Conservation (phyloP, 2,797 vertebrate genomes). For the Gobionotothen gibberifrons region DNA sequence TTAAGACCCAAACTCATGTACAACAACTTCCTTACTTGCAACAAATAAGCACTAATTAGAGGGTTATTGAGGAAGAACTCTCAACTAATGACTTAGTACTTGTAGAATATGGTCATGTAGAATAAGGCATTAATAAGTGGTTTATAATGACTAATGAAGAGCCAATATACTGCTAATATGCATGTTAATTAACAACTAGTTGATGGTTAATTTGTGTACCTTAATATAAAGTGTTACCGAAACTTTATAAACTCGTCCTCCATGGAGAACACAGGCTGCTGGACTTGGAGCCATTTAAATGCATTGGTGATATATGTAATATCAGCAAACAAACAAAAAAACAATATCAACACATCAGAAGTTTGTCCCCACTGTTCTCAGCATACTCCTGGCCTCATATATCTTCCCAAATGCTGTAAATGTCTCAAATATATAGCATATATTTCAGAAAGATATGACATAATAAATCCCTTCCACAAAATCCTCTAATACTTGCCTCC, state of each 20-base stretch:
- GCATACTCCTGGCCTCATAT: neutral
- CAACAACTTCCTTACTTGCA: too few species aligned
- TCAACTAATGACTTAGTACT: too few species aligned
- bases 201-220: too few species aligned
- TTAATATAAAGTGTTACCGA: too few species aligned
- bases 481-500: conserved; percentile 48
- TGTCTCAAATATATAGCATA: conserved; percentile 29
- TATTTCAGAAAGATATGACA: conserved; percentile 38
- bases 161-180: too few species aligned
- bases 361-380: conserved; percentile 8
- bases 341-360: neutral
- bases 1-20: too few species aligned
- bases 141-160: too few species aligned
- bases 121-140: too few species aligned
- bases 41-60: too few species aligned
- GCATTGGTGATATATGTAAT: conserved; percentile 10
- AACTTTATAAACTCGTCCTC: neutral
- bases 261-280: conserved; percentile 3
- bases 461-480: conserved; percentile 40
- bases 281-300: conserved; percentile 28
- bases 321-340: conserved; percentile 10
- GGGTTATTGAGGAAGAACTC: too few species aligned
- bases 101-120: too few species aligned
- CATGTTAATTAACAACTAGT: too few species aligned
- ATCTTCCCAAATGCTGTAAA: conserved; percentile 10